Base-by-base conservation (phyloP, 2,888 invertebrate species). In the Agrochola lychnidis region DNA sequence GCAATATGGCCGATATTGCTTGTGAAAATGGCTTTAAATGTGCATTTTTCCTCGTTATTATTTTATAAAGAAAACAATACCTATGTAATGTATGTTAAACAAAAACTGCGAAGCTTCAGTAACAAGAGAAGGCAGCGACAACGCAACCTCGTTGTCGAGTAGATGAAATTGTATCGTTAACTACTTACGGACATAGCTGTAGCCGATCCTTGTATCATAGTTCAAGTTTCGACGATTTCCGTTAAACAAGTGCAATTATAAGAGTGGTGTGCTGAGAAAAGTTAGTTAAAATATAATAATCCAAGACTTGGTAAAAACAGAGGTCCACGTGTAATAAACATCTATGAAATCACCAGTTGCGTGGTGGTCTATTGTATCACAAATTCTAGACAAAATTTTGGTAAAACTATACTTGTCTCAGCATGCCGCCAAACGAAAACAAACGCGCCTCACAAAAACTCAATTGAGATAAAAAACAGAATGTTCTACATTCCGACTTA, bases 401-500 rank as follows among this genome's bases (percentile, higher is more conserved):
- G 62, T 53, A 45, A 19, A n/a, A 22, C 12, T 12, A 16, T 63
- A 61, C 40, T 56, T 62, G 69, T 78, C 56, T 77, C 71, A 84
- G 73, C 71, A 61, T 59, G 4, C 74, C 61, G 22, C 66, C 22
- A 0, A 69, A 61, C 42, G 14, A 63, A 76, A 85, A 68, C 53
- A 59, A 62, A 72, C 6, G 61, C 70, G 70, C 76, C 87, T 76
- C 73, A 76, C 70, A 7, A 72, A 56, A 77, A 71, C 12, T 30
- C 71, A 76, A 79, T 73, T 45, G 75, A 75, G 25, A 76, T 68
- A 73, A 81, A 51, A 63, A 72, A 68, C 56, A 79, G 74, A 79
- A 86, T 79, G 82, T 84, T 73, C 76, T 64, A 85, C 82, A 87
- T 84, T 84, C 83, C 86, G 79, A 79, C 79, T 88, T 71, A 85